A percentile compares a stretch with the other conserved stretches of the same genome.
These are phyloP conservation scores for Cecidostiba fungosa DNA, from an alignment of 2,888 invertebrate species.

Conservation along the genomic window DNA sequence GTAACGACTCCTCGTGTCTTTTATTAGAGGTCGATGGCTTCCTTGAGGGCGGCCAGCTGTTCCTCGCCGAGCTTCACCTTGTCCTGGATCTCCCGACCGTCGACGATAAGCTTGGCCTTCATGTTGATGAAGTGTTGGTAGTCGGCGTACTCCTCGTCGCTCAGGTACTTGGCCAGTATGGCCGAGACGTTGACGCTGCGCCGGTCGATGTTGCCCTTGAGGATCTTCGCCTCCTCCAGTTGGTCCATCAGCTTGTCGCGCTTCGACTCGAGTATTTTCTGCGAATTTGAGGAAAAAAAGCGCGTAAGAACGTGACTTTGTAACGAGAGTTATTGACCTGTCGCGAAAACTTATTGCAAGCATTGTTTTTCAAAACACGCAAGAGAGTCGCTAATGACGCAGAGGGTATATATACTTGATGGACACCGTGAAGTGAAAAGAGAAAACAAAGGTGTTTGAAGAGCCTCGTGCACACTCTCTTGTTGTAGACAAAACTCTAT, in stretches of 20 bases:
- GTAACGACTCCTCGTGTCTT: background rate
- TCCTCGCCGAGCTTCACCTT: slow-evolving; percentile 92
- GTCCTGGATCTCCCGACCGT: slow-evolving; percentile 90
- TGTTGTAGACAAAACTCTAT: background rate
- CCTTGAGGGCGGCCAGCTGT: slow-evolving; percentile 87
- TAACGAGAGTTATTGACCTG: background rate
- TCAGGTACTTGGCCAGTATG: slow-evolving; percentile 87
- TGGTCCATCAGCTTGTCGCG: slow-evolving; percentile 89
- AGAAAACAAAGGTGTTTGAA: background rate
- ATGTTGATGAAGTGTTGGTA: slow-evolving; percentile 93
- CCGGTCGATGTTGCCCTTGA: slow-evolving; percentile 91
- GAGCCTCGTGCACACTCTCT: background rate
- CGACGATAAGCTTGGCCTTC: slow-evolving; percentile 92
- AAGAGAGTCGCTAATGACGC: background rate
- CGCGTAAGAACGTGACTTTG: background rate
- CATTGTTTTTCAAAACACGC: background rate
- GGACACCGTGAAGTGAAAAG: too few relatives aligned
- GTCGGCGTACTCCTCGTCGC: slow-evolving; percentile 88
- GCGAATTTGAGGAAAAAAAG: slow-evolving; percentile 57
- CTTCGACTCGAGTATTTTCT: slow-evolving; percentile 88
- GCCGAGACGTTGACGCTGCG: slow-evolving; percentile 87
- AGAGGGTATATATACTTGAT: too few relatives aligned
- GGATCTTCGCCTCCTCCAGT: slow-evolving; percentile 90
- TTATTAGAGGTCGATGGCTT: slow-evolving; percentile 81
- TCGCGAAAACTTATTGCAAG: background rate